phyloP scores from a whole-genome alignment of 2,797 vertebrate genomes.

The Molothrus aeneus region DNA sequence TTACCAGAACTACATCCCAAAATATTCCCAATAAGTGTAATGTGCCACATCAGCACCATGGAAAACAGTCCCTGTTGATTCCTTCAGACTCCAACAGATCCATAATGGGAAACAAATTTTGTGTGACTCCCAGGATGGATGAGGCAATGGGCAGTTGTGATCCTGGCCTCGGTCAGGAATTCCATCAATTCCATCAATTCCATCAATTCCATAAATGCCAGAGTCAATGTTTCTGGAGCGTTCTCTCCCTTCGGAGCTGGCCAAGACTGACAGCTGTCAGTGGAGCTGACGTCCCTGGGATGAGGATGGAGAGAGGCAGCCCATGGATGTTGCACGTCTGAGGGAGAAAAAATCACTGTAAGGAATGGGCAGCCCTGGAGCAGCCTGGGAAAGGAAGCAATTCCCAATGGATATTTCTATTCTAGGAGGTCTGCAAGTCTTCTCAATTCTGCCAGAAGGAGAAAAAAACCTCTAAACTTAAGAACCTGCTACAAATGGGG shows the following conservation, averaged over 20 bases:
- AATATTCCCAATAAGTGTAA: neutral
- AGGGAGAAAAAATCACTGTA: neutral
- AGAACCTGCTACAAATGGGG: neutral
- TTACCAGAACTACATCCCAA: neutral
- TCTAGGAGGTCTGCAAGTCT: neutral
- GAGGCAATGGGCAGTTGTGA: neutral
- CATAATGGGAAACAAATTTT: constrained; percentile 40
- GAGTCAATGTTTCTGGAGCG: neutral
- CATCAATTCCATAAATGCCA: neutral
- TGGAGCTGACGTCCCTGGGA: neutral
- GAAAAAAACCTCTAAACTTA: neutral
- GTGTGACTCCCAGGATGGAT: neutral
- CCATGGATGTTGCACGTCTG: fast-evolving
- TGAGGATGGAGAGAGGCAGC: neutral
- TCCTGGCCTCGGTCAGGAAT: neutral
- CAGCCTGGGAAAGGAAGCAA: neutral
- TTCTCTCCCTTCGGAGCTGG: neutral
- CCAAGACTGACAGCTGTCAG: constrained; percentile 56
- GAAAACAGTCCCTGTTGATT: constrained; percentile 16
- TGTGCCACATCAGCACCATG: neutral
- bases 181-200: constrained; percentile 3
- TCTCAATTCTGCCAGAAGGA: neutral
- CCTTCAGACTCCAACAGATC: constrained; percentile 34
- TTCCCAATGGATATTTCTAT: neutral
- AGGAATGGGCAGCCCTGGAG: fast-evolving